Evolutionary conservation across 2,113 vertebrate genomes (phyloP), one percentile per base, ranked within the genome.

Genomic region (Bucco capensis): DNA sequence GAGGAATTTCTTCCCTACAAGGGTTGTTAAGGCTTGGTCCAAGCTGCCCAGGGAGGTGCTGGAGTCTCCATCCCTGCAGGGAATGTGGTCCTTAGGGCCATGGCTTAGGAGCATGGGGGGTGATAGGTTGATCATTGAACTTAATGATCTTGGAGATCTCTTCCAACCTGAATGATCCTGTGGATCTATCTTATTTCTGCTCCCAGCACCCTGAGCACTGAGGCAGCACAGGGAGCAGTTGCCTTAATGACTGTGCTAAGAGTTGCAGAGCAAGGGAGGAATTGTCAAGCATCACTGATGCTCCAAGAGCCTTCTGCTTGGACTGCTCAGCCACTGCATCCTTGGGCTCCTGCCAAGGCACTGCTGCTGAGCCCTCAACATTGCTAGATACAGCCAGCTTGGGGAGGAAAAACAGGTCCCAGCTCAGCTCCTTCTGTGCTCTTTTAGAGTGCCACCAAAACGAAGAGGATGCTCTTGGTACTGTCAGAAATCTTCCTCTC

Each of bases 401-500:
- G 31, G 13, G 14, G 19, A 79, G n/a, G 23, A 73, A 37, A 51
- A 17, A 23, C 24, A 40, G 21, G 19, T 17, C 44, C 18, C 30
- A 35, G 19, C 37, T 69, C n/a, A 24, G 47, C 72, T 66, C 38
- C 75, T 44, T 56, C 46, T 67, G 67, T 28, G 9, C 31, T 6
- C 66, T 62, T 76, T 56, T 9, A 72, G 16, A 31, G 12, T 50
- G 4, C 27, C 5, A 16, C 6, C 35, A 25, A 87, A 80, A 53
- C 42, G 37, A 69, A 64, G 23, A 90, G 80, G 27, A 33, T 47
- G 37, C 75, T 92, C 86, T 60, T 56, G 88, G 90, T 19, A 94
- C 83, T 83, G 88, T 91, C 89, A 95, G 85, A 90, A 95, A 83
- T 70, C 81, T 83, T 83, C 80, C 57, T 84, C 87, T 94, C 90